Conservation (phyloP, 1,140 invertebrate species). For the Drosophila athabasca region DNA sequence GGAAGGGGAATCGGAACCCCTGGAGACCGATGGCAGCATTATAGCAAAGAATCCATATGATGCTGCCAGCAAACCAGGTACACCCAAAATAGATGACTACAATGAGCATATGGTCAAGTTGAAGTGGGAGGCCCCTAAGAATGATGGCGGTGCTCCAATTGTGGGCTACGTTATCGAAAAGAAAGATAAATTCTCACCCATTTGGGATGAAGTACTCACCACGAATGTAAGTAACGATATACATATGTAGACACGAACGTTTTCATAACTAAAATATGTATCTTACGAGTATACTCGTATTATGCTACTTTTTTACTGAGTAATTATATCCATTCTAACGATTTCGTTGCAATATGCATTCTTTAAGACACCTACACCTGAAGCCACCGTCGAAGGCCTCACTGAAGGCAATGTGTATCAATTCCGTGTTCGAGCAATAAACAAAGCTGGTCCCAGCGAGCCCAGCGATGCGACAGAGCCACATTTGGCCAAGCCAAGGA, state of each 20-base stretch:
- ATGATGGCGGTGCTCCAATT: slow-evolving; percentile 96
- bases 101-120: slow-evolving; percentile 96
- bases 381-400: slow-evolving; percentile 92
- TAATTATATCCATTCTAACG: no score
- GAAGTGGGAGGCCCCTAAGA: slow-evolving; percentile 95
- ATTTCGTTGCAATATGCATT: slow-evolving; percentile 10
- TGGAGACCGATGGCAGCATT: slow-evolving; percentile 92
- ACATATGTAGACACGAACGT: no score
- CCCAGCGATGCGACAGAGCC: slow-evolving; percentile 94
- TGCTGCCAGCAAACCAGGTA: slow-evolving; percentile 93
- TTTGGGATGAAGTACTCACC: slow-evolving; percentile 94
- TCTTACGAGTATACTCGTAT: no score
- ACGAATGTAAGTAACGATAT: slow-evolving; percentile 86
- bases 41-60: slow-evolving; percentile 86
- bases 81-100: slow-evolving; percentile 95
- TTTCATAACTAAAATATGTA: no score
- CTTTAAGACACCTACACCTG: slow-evolving; percentile 88
- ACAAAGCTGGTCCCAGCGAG: slow-evolving; percentile 96
- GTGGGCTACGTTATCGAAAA: slow-evolving; percentile 98
- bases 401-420: slow-evolving; percentile 97
- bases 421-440: slow-evolving; percentile 95
- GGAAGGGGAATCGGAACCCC: slow-evolving; percentile 97
- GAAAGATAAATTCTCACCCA: slow-evolving; percentile 94
- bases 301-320: no score
- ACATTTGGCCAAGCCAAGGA: slow-evolving; percentile 94